These are phyloP conservation scores for Panopea generosa DNA, from an alignment of 2,888 invertebrate genomes.

Conservation along the genomic window DNA sequence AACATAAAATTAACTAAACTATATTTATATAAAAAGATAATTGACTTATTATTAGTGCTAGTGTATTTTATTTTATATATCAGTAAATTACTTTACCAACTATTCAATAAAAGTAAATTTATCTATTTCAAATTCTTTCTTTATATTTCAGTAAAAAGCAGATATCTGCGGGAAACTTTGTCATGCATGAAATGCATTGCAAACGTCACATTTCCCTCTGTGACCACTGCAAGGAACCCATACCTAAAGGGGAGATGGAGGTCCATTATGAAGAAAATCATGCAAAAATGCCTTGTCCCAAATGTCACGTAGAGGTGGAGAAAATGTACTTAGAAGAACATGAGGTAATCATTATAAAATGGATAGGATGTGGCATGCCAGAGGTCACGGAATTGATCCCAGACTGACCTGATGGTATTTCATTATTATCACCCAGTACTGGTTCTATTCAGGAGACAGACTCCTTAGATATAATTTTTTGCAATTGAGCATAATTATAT, in stretches of 20 bases:
- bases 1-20: too few relatives aligned
- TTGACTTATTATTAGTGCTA: too few relatives aligned
- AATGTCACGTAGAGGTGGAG: constrained; percentile 83
- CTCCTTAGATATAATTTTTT: too few relatives aligned
- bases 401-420: background rate
- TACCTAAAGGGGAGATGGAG: constrained; percentile 88
- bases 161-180: constrained; percentile 89
- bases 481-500: too few relatives aligned
- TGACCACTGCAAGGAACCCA: constrained; percentile 89
- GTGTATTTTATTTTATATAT: too few relatives aligned
- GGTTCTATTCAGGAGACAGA: too few relatives aligned
- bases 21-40: too few relatives aligned
- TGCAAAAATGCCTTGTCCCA: constrained; percentile 86
- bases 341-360: constrained; percentile 73
- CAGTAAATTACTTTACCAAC: too few relatives aligned
- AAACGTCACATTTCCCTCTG: constrained; percentile 89
- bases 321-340: constrained; percentile 82
- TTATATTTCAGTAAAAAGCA: constrained; percentile 88
- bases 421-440: too few relatives aligned
- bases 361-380: background rate
- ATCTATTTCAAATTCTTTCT: too few relatives aligned
- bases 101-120: too few relatives aligned
- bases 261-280: constrained; percentile 87
- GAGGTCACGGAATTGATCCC: background rate
- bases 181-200: constrained; percentile 90